Base-by-base conservation (phyloP, 2,888 invertebrate genomes). In the Aproaerema taeniolella region DNA sequence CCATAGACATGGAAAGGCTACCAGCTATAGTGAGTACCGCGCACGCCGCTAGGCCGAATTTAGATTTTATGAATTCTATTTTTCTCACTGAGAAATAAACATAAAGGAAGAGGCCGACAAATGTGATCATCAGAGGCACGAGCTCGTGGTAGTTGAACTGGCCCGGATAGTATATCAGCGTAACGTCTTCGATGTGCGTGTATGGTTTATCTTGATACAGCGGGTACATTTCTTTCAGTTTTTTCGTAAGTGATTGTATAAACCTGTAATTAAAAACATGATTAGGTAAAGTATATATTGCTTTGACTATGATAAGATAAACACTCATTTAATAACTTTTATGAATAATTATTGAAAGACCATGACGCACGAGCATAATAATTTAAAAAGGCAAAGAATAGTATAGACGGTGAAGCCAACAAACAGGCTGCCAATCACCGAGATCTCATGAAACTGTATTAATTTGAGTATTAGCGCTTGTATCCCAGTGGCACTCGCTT, bases 81-180 rank as follows among this genome's bases (percentile, higher is more conserved):
- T 99, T 99, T 52, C 97, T 89, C 24, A 98, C 95, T 14, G 97
- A 97, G 73, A 97, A 98, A 67, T 98, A 98, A 17, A 98, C 93
- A 66, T 98, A 99, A 14, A 96, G 85, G 67, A 98, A 97, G 17
- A 98, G 85, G 10, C 96, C 89, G 2, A 95, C 78, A 63, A 97
- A 97, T 1, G 96, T 93, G 44, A 95, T 90, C 13, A 92, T 89
- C 6, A 98, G 82, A 0, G 97, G 97, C 16, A 97, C 89, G 41
- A 95, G 91, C 64, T 96, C 95, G 59, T 91, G 90, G 56, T 94
- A 91, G 63, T 94, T 95, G 51, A 95, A 93, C 69, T 95, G 93
- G 38, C 95, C 95, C 7, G 97, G 96, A 77, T 96, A 98, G 71
- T 96, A 94, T 38, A 98, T 92, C 49, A 90, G 75, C 1, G 87